Conservation (phyloP, 2,888 invertebrate genomes). For the Daptonema setosum region DNA sequence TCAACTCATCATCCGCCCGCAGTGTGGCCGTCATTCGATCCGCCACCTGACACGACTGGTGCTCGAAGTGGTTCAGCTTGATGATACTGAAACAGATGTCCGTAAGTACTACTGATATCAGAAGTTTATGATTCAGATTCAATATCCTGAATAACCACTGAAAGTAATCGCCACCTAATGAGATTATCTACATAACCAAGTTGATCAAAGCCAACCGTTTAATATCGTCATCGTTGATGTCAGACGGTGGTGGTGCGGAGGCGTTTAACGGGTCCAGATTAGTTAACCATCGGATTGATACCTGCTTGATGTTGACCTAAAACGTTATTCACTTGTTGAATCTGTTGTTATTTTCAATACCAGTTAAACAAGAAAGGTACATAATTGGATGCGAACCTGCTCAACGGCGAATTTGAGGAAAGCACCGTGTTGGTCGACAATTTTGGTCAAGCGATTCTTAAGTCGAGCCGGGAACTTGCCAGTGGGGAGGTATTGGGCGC, state of each 20-base stretch:
- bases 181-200: no score
- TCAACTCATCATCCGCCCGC: neutral
- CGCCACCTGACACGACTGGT: neutral
- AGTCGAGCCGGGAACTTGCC: neutral
- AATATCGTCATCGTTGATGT: neutral
- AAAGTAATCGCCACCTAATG: neutral
- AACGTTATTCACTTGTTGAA: no score
- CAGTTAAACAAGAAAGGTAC: neutral
- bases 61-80: neutral
- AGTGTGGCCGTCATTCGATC: neutral
- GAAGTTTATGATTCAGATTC: neutral
- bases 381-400: no score
- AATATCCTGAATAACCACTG: neutral
- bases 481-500: neutral
- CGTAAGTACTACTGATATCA: neutral
- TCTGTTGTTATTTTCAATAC: no score
- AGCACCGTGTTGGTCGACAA: no score
- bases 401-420: neutral
- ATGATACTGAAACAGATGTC: neutral
- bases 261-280: neutral
- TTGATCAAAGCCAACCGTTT: neutral
- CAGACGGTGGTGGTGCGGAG: neutral
- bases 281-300: neutral
- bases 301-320: neutral
- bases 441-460: neutral